Base-by-base conservation (phyloP, 2,797 vertebrate species). In the Hemitrygon akajei region DNA sequence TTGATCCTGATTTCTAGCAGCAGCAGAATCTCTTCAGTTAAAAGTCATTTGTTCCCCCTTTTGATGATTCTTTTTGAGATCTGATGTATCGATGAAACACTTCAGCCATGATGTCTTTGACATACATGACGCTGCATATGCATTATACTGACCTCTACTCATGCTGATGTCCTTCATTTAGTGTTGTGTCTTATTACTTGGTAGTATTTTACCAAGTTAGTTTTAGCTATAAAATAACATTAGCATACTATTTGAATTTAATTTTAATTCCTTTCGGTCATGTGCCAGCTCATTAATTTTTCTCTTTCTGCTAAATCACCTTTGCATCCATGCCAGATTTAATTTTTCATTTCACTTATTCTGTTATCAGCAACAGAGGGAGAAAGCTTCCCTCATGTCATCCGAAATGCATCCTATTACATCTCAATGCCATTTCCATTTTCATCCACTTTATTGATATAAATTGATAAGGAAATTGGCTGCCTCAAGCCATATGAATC, bases 381-480 rank as follows among this genome's bases (percentile, higher is more conserved):
- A 89, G 94, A 86, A 69, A 93, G 93, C 94, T 95, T 37, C 12
- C 86, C 77, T 94, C 30, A 94, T 22, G 1, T 77, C 34, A 93
- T 27, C 94, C 37, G 25, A 84, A 94, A 93, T 94, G 58, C 10
- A 94, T 25, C 94, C 25, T 94, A 82, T 94, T 95, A 84, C 94
- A 93, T 94, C 93, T 94, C 47, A 94, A 22, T 94, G 34, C 94
- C 93, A 94, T 94, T 94, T 94, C 5, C 47, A 94, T 95, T 95
- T 94, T 95, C 1, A 82, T 95, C 27, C 94, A 82, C 82, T 94
- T 10, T 95, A 95, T 94, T 95, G 27, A 93, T 94, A 76, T 60
- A 95, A 94, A 95, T 94, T 94, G 86, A 63, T 60, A 94, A 94
- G 40, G 94, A 95, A 95, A 94, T 94, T 94, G 81, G 27, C 80